Evolutionary conservation across 2,797 vertebrate species (phyloP), one percentile per base, ranked within the genome.

Genomic region (Alectoris magna): DNA sequence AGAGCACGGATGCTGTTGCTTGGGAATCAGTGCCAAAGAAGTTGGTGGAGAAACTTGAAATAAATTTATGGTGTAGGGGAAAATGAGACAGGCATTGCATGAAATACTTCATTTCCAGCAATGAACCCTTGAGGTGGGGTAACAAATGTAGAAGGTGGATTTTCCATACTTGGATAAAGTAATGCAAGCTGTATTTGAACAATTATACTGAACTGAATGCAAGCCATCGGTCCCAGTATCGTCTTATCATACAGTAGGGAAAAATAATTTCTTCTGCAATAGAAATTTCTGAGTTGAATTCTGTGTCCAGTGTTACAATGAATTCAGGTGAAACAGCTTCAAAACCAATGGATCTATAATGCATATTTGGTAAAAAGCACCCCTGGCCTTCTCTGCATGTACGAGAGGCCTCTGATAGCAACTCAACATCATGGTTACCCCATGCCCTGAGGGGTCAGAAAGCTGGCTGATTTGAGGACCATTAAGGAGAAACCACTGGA

Each of bases 21-120:
- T 93, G 69, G 76, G 77, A 96, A 83, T 94, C 84, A 71, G 78
- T 72, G 78, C 56, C 79, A 83, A 91, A 88, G 88, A 76, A 87
- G 18, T 44, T 90, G 48, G 31, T 86, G 44, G 60, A 88, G 77
- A 86, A 92, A 44, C 41, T 39, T 77, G 58, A 64, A 64, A 64
- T 44, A 62, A 53, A 56, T 72, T 68, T 49, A 14, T 10, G 27
- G 14, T 3, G 3, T 53, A 55, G n/a, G 17, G 36, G 5, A 15
- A 36, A 77, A 55, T 43, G 66, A 91, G 53, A 69, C 26, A 44
- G 39, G 27, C 26, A 9, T 95, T 90, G n/a, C 70, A 67, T 59
- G 38, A 34, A 56, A 49, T 73, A 14, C 53, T 77, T 84, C 27
- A 49, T 93, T 93, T 90, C 79, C 41, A 86, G 68, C 31, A 53